phyloP scores from a whole-genome alignment of 2,797 vertebrate species.

The Emydoidea blandingii region DNA sequence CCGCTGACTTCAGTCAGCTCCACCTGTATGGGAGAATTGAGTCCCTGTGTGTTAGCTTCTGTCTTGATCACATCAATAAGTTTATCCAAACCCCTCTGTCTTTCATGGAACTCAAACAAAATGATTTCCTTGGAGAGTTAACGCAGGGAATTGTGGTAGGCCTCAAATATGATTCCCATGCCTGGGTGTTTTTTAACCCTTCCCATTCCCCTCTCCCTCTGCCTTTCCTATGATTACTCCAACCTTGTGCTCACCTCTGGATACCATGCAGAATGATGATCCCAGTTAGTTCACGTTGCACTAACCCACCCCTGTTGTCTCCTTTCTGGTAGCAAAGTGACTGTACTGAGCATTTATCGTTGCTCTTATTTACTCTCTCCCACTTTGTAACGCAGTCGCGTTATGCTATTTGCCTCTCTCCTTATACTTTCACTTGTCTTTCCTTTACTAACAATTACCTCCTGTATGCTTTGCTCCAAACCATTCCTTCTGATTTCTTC shows the following conservation, averaged over 20 bases:
- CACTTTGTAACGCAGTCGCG: not conserved
- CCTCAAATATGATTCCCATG: not conserved
- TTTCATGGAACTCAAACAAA: not conserved
- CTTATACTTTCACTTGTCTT: not conserved
- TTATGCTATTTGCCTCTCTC: too few relatives aligned
- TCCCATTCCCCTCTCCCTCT: not conserved
- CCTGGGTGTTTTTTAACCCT: not conserved
- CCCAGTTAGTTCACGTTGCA: not conserved
- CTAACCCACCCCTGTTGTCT: not conserved
- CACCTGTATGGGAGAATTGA: rapidly evolving
- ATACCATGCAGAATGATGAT: not conserved
- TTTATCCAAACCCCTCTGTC: rapidly evolving
- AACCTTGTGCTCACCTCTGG: not conserved
- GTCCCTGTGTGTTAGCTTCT: not conserved
- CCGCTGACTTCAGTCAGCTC: not conserved
- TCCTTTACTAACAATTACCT: not conserved
- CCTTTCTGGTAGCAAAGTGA: not conserved
- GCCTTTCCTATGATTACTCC: not conserved
- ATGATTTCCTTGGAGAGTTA: conserved; percentile 1
- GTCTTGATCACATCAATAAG: not conserved
- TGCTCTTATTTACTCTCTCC: not conserved
- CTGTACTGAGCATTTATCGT: not conserved
- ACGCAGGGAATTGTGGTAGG: not conserved
- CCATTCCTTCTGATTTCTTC: not conserved
- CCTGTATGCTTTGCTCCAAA: not conserved